These are phyloP conservation scores for Porphyrio hochstetteri DNA, from an alignment of 2,113 vertebrate species.

Conservation along the genomic window DNA sequence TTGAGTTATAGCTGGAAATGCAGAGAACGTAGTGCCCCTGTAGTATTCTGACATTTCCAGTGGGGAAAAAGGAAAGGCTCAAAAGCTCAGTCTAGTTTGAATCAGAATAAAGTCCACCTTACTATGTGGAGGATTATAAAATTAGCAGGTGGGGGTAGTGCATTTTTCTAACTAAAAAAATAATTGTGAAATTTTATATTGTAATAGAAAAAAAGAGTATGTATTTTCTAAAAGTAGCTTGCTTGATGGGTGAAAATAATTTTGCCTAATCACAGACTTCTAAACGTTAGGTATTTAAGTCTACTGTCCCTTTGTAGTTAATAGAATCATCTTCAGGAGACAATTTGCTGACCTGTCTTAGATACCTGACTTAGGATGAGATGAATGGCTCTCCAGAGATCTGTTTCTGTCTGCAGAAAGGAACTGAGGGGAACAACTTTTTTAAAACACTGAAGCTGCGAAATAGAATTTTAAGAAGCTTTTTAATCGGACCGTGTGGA, in stretches of 20 bases:
- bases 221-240: not conserved
- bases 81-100: not conserved
- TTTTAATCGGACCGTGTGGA: not conserved
- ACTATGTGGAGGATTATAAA: not conserved
- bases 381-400: not conserved
- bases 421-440: constrained; percentile 1
- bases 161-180: not conserved
- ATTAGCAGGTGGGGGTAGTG: not conserved
- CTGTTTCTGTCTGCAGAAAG: not conserved
- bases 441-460: constrained; percentile 18
- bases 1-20: not conserved
- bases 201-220: not conserved
- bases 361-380: not conserved
- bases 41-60: not conserved
- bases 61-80: not conserved
- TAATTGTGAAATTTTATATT: not conserved
- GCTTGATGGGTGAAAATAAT: not conserved
- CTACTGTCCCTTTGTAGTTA: not conserved
- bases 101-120: not conserved
- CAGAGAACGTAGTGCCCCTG: not conserved
- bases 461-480: not conserved
- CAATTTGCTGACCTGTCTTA: constrained; percentile 19
- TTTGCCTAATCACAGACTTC: constrained; percentile 21
- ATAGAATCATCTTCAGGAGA: constrained; percentile 15
- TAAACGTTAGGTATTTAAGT: not conserved